phyloP scores from a whole-genome alignment of 1,140 invertebrate species.

The Cyphomyrmex costatus region DNA sequence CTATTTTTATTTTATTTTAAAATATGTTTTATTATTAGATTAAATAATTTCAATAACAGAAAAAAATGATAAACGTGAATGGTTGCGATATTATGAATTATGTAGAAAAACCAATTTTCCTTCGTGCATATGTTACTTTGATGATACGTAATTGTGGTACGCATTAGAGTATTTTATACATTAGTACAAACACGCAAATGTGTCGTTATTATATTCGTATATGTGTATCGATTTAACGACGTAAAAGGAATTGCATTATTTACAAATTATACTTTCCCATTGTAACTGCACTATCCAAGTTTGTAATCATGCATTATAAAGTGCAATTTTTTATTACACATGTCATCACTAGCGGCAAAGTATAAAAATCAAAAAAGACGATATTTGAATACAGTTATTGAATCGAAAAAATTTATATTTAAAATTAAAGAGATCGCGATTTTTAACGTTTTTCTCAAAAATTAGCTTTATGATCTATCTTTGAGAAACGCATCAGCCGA shows the following conservation, averaged over 20 bases:
- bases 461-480: background rate
- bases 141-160: constrained; percentile 23
- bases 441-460: background rate
- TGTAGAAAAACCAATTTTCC: background rate
- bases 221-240: constrained; percentile 6
- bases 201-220: constrained; percentile 19
- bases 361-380: constrained; percentile 9
- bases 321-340: background rate
- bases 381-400: background rate
- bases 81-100: background rate
- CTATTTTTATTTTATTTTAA: background rate
- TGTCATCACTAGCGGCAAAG: background rate
- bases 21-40: background rate
- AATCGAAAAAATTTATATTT: background rate
- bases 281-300: background rate
- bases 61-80: background rate
- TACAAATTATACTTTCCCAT: background rate
- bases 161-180: background rate
- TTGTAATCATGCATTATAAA: background rate
- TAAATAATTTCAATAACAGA: background rate
- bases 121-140: background rate
- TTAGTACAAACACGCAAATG: constrained; percentile 31
- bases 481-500: constrained; percentile 41
- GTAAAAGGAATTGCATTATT: constrained; percentile 16
- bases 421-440: constrained; percentile 8